Percentiles rank a stretch among this genome's conserved stretches.
Conservation (phyloP, 1,140 invertebrate species). For the Zaprionus kolodkinae region DNA sequence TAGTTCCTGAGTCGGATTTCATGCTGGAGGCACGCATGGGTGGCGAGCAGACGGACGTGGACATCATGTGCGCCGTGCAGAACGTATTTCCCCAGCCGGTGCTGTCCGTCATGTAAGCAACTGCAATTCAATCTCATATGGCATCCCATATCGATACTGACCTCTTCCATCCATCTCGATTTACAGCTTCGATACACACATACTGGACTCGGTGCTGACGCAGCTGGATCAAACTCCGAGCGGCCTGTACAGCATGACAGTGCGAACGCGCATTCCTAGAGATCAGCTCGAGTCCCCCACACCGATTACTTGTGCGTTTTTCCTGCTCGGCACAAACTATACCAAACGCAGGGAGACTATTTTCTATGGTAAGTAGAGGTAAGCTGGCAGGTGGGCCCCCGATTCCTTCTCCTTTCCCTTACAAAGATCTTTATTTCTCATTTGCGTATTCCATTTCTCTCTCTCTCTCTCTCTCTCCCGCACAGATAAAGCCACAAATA, state of each 20-base stretch:
- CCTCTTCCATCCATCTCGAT: background rate
- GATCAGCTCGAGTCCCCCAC: constrained; percentile 83
- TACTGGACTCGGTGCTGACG: constrained; percentile 79
- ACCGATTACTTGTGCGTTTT: constrained; percentile 83
- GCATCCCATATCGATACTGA: background rate
- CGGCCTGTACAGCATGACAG: constrained; percentile 82
- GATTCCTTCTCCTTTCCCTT: background rate
- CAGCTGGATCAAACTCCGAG: constrained; percentile 82
- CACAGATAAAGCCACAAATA: constrained; percentile 83
- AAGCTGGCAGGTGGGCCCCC: constrained; percentile 32
- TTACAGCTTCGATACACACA: constrained; percentile 78
- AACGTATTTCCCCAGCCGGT: constrained; percentile 81
- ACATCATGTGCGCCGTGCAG: constrained; percentile 81
- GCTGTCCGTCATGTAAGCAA: constrained; percentile 79
- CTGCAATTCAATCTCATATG: background rate
- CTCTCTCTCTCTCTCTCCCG: background rate
- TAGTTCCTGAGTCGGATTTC: constrained; percentile 84
- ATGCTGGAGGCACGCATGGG: constrained; percentile 80
- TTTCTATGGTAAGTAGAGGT: constrained; percentile 84
- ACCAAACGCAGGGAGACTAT: constrained; percentile 84
- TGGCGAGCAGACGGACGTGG: constrained; percentile 69
- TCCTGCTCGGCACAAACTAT: constrained; percentile 82
- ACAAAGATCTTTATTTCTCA: no score
- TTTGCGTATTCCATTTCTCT: background rate
- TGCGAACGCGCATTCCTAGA: constrained; percentile 80